Evolutionary conservation across 2,113 vertebrate genomes (phyloP).

Genomic region (Aegithalos caudatus): DNA sequence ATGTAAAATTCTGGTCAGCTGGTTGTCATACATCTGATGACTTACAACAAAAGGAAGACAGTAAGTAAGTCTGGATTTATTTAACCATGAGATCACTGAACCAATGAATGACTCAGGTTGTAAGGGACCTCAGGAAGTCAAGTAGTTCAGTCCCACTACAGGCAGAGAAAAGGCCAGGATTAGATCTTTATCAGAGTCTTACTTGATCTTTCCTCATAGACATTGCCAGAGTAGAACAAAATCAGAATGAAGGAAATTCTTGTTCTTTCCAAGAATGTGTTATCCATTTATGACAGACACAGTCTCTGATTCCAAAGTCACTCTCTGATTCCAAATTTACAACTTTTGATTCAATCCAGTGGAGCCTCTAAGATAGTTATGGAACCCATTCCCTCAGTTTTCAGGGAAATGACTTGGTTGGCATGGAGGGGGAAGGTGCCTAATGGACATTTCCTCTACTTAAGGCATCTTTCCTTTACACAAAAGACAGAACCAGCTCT

Average conservation of each 20-base stretch:
- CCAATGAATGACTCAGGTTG: neutral
- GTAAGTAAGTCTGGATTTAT: neutral
- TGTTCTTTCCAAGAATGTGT: neutral
- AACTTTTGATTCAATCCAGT: neutral
- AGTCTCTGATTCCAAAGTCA: neutral
- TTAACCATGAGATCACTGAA: neutral
- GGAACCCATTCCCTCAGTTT: neutral
- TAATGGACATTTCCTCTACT: neutral
- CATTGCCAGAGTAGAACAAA: neutral
- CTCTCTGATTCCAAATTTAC: neutral
- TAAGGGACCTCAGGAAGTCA: neutral
- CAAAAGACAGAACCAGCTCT: neutral
- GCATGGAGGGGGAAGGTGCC: neutral
- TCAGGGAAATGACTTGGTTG: neutral
- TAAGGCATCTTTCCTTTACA: neutral
- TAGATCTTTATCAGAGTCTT: neutral
- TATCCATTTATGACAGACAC: neutral
- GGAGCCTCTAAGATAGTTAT: neutral
- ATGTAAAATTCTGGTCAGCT: neutral
- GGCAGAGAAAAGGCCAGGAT: neutral
- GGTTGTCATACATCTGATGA: neutral
- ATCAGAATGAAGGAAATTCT: neutral
- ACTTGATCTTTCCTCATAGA: neutral
- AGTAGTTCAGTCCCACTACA: neutral
- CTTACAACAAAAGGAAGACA: neutral